Percentiles rank a stretch among this genome's conserved stretches.
Conservation (phyloP, 2,888 invertebrate species). For the Drosophila eohydei region DNA sequence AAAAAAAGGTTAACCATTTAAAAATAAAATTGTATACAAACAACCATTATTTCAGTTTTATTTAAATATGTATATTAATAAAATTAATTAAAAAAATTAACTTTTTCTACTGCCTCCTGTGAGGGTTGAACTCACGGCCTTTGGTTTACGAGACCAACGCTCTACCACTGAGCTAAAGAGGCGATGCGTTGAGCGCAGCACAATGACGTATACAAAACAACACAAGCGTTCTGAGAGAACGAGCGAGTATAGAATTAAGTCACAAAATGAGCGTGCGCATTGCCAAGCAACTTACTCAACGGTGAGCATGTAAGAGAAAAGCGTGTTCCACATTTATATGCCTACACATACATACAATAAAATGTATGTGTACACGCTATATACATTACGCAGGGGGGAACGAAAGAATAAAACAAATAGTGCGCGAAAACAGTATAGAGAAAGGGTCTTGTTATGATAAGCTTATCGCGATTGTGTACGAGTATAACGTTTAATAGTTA, state of each 20-base stretch:
- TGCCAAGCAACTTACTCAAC: conserved; percentile 13
- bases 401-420: conserved; percentile 1
- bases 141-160: conserved; percentile 70
- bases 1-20: background rate
- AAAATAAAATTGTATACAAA: background rate
- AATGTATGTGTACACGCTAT: background rate
- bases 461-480: conserved; percentile 1
- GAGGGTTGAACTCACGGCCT: conserved; percentile 70
- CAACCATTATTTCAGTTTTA: background rate
- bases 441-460: conserved; percentile 1
- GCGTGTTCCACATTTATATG: conserved; percentile 4
- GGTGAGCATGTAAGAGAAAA: conserved; percentile 8
- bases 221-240: background rate
- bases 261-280: conserved; percentile 51
- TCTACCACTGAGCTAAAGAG: conserved; percentile 71
- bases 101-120: conserved; percentile 49
- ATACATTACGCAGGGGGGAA: background rate
- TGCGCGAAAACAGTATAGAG: background rate
- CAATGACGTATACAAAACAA: conserved; percentile 48
- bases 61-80: background rate
- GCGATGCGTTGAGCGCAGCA: conserved; percentile 43
- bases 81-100: background rate
- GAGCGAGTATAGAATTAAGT: conserved; percentile 12
- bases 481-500: background rate
- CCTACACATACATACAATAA: background rate